These are phyloP conservation scores for Sphenopsis melanotis DNA, from an alignment of 2,797 vertebrate genomes.

Conservation along the genomic window DNA sequence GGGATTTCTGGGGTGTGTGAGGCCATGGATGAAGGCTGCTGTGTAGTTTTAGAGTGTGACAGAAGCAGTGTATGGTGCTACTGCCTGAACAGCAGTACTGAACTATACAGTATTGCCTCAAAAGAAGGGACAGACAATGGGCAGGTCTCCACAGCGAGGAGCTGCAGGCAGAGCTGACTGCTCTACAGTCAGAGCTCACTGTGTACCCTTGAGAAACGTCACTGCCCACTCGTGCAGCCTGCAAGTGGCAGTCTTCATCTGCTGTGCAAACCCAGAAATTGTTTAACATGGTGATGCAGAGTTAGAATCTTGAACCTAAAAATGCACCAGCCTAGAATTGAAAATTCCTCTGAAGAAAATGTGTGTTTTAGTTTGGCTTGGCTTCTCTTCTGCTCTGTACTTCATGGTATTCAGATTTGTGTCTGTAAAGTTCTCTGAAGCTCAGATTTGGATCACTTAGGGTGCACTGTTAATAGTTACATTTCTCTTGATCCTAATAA, in stretches of 20 bases:
- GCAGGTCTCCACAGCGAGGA: neutral
- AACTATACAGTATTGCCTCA: neutral
- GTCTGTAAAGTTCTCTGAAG: neutral
- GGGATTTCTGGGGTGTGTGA: neutral
- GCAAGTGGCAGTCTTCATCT: neutral
- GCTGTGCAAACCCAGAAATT: neutral
- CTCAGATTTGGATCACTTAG: neutral
- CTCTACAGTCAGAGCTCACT: neutral
- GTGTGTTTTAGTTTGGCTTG: neutral
- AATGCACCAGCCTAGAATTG: neutral
- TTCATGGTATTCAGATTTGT: neutral
- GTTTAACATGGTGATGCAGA: neutral
- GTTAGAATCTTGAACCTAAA: neutral
- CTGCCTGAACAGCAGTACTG: neutral
- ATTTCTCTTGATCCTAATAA: neutral
- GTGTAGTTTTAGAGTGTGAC: neutral
- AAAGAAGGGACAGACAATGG: neutral
- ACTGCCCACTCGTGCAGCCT: neutral
- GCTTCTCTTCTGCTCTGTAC: neutral
- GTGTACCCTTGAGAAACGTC: accelerated
- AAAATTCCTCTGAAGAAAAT: neutral
- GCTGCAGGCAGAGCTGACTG: neutral
- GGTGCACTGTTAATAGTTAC: neutral
- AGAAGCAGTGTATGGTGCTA: neutral
- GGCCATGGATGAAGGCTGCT: neutral